Evolutionary conservation across 2,888 invertebrate species (phyloP).

Genomic region (Tetragonula carbonaria): DNA sequence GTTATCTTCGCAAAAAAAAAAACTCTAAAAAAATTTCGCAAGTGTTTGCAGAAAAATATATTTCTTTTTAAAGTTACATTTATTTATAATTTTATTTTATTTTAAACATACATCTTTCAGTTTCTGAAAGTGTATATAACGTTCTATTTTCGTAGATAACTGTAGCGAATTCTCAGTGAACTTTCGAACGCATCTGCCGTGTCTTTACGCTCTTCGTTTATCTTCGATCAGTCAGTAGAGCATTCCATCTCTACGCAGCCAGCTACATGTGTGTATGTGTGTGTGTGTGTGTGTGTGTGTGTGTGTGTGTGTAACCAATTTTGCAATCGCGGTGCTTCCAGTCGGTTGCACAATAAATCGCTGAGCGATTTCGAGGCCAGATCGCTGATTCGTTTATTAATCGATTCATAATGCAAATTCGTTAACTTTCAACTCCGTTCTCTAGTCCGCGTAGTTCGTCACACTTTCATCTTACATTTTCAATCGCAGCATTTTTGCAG

Average conservation of each 20-base stretch:
- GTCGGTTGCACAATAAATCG: constrained; percentile 58
- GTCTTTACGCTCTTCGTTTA: constrained; percentile 30
- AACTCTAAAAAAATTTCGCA: too few species aligned
- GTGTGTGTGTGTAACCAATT: constrained; percentile 59
- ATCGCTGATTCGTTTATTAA: constrained; percentile 60
- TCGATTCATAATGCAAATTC: constrained; percentile 60
- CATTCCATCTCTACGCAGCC: neutral
- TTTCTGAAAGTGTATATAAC: neutral
- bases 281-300: neutral
- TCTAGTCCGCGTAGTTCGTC: too few species aligned
- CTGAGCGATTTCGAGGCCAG: constrained; percentile 51
- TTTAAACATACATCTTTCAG: neutral
- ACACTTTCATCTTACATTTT: neutral
- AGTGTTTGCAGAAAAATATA: too few species aligned
- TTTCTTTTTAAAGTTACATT: neutral
- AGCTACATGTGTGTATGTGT: neutral
- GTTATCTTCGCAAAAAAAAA: too few species aligned
- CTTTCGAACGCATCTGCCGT: constrained; percentile 43
- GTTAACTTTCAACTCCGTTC: constrained; percentile 21
- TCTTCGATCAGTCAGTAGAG: constrained; percentile 3
- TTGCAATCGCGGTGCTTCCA: constrained; percentile 65
- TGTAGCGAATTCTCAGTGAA: constrained; percentile 39
- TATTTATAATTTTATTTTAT: too few species aligned
- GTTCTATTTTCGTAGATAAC: constrained; percentile 42
- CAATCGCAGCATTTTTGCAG: neutral